phyloP scores from a whole-genome alignment of 2,888 invertebrate genomes.

The Plagiodera versicolora region DNA sequence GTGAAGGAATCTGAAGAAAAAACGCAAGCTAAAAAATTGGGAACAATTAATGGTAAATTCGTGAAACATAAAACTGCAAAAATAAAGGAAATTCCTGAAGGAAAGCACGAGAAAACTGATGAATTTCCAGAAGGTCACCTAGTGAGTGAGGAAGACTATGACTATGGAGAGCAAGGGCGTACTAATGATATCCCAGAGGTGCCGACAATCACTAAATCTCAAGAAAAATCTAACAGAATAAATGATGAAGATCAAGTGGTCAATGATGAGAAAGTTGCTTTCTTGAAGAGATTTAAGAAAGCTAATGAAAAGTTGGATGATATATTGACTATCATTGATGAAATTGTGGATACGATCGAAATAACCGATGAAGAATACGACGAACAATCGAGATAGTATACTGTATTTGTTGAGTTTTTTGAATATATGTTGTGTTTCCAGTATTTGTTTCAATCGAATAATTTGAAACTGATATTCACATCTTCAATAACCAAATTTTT shows the following conservation, averaged over 20 bases:
- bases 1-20: constrained; percentile 6
- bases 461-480: background rate
- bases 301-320: constrained; percentile 51
- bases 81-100: background rate
- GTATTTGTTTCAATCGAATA: background rate
- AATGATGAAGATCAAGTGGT: constrained; percentile 25
- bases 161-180: constrained; percentile 22
- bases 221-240: background rate
- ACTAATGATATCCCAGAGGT: background rate
- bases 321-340: constrained; percentile 51
- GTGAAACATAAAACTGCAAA: background rate
- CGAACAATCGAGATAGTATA: constrained; percentile 19
- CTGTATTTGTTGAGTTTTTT: constrained; percentile 25
- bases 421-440: constrained; percentile 24
- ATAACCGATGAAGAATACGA: constrained; percentile 37
- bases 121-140: background rate
- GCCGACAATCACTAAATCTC: background rate
- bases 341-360: constrained; percentile 53
- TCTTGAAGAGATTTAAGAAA: constrained; percentile 44
- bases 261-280: constrained; percentile 29
- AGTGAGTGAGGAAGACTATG: constrained; percentile 31
- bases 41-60: background rate
- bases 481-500: constrained; percentile 1
- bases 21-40: background rate
- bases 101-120: background rate